Percentiles rank a stretch among this genome's conserved stretches.
phyloP scores from a whole-genome alignment of 2,888 invertebrate species.

The Eupelmus urozonus region DNA sequence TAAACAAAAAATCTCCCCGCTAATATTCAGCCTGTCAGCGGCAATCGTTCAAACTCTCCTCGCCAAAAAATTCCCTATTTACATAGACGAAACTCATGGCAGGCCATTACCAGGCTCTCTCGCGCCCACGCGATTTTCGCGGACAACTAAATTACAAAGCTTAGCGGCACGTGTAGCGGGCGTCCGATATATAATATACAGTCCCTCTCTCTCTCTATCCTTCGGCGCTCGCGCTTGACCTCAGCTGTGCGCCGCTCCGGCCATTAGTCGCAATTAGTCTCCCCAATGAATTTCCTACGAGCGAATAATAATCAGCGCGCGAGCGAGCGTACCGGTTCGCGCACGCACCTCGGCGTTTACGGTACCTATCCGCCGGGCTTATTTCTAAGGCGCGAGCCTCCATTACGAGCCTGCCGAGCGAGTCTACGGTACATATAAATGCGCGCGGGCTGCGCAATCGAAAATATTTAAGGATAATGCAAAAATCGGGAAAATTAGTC shows the following conservation, averaged over 20 bases:
- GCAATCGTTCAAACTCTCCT: too few species aligned
- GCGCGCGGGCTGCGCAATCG: conserved; percentile 11
- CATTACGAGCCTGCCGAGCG: conserved; percentile 25
- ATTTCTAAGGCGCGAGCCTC: conserved; percentile 19
- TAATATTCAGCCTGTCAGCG: too few species aligned
- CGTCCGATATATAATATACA: too few species aligned
- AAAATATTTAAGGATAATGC: conserved; percentile 12
- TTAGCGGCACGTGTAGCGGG: too few species aligned
- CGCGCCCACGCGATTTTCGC: too few species aligned
- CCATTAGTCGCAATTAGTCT: conserved; percentile 74
- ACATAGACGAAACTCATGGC: too few species aligned
- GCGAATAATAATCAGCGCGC: conserved; percentile 51
- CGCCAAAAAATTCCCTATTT: too few species aligned
- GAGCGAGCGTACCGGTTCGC: conserved; percentile 25
- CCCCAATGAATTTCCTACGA: conserved; percentile 71
- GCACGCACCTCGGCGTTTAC: conserved; percentile 14
- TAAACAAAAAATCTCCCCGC: too few species aligned
- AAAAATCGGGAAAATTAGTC: conserved; percentile 39
- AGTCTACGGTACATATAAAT: conserved; percentile 13
- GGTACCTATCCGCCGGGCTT: conserved; percentile 38
- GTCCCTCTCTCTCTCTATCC: background rate
- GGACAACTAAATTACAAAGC: too few species aligned
- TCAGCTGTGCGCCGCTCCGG: conserved; percentile 43
- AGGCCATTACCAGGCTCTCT: too few species aligned
- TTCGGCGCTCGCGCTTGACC: conserved; percentile 35